Base-by-base conservation (phyloP, 2,113 vertebrate genomes). In the Nycticryphes semicollaris region DNA sequence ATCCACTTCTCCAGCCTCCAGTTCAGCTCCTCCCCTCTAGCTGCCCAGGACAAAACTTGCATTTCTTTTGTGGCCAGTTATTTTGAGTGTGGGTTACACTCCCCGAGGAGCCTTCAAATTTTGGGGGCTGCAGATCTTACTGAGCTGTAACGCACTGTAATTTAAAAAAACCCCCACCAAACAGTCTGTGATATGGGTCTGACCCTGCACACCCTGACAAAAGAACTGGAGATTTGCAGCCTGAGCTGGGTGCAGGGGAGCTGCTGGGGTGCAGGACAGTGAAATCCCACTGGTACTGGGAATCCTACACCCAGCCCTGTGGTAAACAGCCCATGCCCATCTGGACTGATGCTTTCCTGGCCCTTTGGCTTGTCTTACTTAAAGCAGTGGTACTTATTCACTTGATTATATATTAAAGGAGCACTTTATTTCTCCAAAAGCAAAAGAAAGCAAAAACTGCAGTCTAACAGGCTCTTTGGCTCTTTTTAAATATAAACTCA, bases 21-120 rank as follows among this genome's bases (percentile, higher is more conserved):
- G 76, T 31, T 0, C 56, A 6, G 24, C 93, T 89, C 96, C 94
- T 92, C 94, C 95, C 95, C 91, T 69, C 74, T 48, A 7, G 21
- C 77, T 5, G 15, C 72, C 35, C 28, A 2, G 39, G 64, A 22
- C 48, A 47, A 3, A 30, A 6, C 60, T 33, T 1, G 7, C 1
- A 0, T 35, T 83, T 24, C 81, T 85, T 82, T 62, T n/a, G 50
- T 24, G 18, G 4, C 1, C 20, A 77, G 67, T 37, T 93, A 70
- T 90, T 93, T 81, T 47, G 1, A 68, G 83, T 0, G 1, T 0
- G 12, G 62, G 37, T 7, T 41, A 3, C 11, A 0, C 35, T 66
- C 79, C 39, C 41, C 4, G 27, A 30, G 68, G 60, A 77, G 64
- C 21, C 48, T 54, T 63, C 14, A 37, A 19, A 4, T 47, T 86